phyloP scores from a whole-genome alignment of 2,888 invertebrate species.

The Tetragnatha montana region DNA sequence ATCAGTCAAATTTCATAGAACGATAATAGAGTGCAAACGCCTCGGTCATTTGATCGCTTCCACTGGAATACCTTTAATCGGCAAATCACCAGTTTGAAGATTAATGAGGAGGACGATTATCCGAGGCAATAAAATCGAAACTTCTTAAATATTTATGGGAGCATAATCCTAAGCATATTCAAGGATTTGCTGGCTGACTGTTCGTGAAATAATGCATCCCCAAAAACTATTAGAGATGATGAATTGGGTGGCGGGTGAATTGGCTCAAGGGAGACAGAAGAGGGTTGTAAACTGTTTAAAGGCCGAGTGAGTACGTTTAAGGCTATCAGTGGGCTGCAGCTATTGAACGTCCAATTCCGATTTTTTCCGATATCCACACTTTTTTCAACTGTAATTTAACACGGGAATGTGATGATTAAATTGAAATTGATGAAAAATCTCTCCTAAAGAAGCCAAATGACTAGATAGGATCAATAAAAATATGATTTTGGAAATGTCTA shows the following conservation, averaged over 20 bases:
- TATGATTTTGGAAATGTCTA: no score
- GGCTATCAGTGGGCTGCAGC: background rate
- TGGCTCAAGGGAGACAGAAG: constrained; percentile 6
- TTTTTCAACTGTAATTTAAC: no score
- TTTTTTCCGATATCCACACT: background rate
- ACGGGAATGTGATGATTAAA: no score
- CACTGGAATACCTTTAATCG: constrained; percentile 62
- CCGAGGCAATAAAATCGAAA: constrained; percentile 59
- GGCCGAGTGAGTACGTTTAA: background rate
- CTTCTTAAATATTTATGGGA: constrained; percentile 59
- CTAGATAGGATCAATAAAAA: no score
- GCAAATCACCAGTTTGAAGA: constrained; percentile 59
- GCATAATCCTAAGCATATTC: constrained; percentile 49
- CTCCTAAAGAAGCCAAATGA: no score
- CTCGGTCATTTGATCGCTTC: constrained; percentile 60
- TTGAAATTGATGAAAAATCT: no score
- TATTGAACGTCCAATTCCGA: background rate
- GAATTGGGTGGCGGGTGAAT: constrained; percentile 6
- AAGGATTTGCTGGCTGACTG: constrained; percentile 31
- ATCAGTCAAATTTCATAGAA: constrained; percentile 68
- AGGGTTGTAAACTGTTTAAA: background rate
- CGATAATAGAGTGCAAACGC: constrained; percentile 44
- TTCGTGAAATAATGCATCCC: constrained; percentile 32
- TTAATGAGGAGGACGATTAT: constrained; percentile 46
- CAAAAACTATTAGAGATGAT: constrained; percentile 45